These are phyloP conservation scores for Notodonta dromedarius DNA, from an alignment of 2,888 invertebrate genomes.

Conservation along the genomic window DNA sequence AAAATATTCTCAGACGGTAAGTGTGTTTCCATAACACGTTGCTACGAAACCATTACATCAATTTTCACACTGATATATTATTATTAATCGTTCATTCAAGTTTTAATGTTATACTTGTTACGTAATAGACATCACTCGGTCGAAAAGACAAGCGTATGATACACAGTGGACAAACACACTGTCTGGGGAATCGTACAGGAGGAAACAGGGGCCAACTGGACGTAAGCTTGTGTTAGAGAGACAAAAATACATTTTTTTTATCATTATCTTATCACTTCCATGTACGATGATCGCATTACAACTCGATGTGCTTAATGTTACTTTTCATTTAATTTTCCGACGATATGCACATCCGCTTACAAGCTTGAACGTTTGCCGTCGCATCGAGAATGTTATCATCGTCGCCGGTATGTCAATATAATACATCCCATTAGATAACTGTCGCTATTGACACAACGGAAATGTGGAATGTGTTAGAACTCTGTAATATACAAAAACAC, in stretches of 20 bases:
- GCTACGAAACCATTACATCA: slow-evolving; percentile 29
- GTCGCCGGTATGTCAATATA: slow-evolving; percentile 54
- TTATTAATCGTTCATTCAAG: slow-evolving; percentile 25
- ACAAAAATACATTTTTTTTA: slow-evolving; percentile 36
- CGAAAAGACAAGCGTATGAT: slow-evolving; percentile 74
- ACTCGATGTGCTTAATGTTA: slow-evolving; percentile 77
- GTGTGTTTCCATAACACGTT: slow-evolving; percentile 48
- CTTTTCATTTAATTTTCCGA: slow-evolving; percentile 56
- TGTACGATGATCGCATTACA: slow-evolving; percentile 73
- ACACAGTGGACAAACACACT: slow-evolving; percentile 67
- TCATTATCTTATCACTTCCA: slow-evolving; percentile 53
- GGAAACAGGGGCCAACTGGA: slow-evolving; percentile 86
- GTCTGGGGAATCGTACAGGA: slow-evolving; percentile 82
- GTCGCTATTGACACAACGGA: slow-evolving; percentile 50
- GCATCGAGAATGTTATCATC: slow-evolving; percentile 81
- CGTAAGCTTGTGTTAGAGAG: slow-evolving; percentile 82
- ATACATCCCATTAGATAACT: slow-evolving; percentile 53
- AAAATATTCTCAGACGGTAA: slow-evolving; percentile 90
- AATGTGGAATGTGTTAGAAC: slow-evolving; percentile 70
- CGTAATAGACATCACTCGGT: slow-evolving; percentile 72
- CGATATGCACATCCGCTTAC: slow-evolving; percentile 73
- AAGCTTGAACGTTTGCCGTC: slow-evolving; percentile 69
- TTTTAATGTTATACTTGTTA: slow-evolving; percentile 49
- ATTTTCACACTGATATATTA: slow-evolving; percentile 25
- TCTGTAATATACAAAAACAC: slow-evolving; percentile 67